Conservation (phyloP, 2,888 invertebrate genomes). For the Acrobasis repandana region DNA sequence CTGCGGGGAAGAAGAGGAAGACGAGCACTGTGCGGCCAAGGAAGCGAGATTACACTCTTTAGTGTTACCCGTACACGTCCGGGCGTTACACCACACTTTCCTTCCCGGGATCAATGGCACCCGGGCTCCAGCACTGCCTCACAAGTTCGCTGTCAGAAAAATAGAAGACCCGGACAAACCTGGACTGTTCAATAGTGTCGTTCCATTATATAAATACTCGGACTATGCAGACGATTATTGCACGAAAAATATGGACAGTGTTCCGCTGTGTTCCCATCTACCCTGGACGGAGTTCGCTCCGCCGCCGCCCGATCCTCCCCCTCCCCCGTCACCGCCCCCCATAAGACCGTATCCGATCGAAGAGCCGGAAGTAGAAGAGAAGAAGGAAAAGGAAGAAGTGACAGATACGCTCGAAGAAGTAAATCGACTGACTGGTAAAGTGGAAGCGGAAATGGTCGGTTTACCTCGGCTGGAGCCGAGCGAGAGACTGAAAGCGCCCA, state of each 20-base stretch:
- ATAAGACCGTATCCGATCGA: constrained; percentile 60
- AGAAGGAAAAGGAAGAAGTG: constrained; percentile 35
- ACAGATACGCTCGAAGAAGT: constrained; percentile 27
- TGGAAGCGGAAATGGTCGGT: constrained; percentile 43
- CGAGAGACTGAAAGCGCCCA: constrained; percentile 65
- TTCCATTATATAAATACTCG: constrained; percentile 73
- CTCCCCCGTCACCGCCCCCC: constrained; percentile 63
- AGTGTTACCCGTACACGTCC: constrained; percentile 77
- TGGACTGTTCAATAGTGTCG: constrained; percentile 68
- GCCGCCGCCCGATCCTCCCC: constrained; percentile 59
- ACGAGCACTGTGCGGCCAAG: constrained; percentile 66
- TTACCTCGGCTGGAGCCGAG: constrained; percentile 53
- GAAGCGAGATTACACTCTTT: constrained; percentile 54
- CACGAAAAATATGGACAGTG: constrained; percentile 65
- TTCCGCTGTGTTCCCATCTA: constrained; percentile 59
- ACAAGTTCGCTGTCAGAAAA: constrained; percentile 66
- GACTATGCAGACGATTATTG: constrained; percentile 77
- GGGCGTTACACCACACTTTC: constrained; percentile 78
- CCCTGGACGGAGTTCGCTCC: constrained; percentile 72
- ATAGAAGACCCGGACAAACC: constrained; percentile 50
- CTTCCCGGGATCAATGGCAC: constrained; percentile 85
- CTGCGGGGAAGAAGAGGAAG: constrained; percentile 48
- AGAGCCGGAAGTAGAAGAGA: constrained; percentile 31
- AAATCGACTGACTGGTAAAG: constrained; percentile 30
- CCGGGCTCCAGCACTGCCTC: constrained; percentile 66